phyloP scores from a whole-genome alignment of 2,888 invertebrate genomes.

The Pasiphila rectangulata region DNA sequence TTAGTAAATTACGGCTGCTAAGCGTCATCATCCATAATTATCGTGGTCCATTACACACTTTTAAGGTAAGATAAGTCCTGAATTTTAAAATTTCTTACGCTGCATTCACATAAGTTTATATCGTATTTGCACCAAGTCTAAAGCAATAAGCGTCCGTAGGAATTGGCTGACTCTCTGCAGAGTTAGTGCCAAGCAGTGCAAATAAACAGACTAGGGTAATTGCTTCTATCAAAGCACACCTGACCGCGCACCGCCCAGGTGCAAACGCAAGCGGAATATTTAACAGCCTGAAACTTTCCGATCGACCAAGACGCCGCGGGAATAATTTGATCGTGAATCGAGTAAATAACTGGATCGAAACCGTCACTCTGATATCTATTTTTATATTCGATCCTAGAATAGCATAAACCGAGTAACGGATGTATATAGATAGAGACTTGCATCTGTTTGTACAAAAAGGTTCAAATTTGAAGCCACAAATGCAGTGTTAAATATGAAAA shows the following conservation, averaged over 20 bases:
- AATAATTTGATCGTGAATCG: constrained; percentile 38
- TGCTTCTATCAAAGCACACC: constrained; percentile 13
- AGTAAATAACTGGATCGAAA: constrained; percentile 22
- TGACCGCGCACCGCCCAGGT: constrained; percentile 18
- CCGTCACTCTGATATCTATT: constrained; percentile 25
- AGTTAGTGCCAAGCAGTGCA: constrained; percentile 7
- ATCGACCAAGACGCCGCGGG: constrained; percentile 25
- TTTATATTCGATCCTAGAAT: constrained; percentile 3
- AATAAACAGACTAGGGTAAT: constrained; percentile 3
- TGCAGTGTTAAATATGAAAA: too few species aligned
- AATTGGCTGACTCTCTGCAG: background rate
- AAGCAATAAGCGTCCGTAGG: background rate
- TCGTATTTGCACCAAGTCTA: background rate
- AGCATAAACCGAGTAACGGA: too few species aligned
- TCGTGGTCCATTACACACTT: too few species aligned
- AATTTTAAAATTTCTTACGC: background rate
- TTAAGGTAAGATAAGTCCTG: too few species aligned
- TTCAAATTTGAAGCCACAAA: too few species aligned
- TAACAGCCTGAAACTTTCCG: constrained; percentile 39
- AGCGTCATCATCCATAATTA: too few species aligned
- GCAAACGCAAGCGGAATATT: constrained; percentile 18
- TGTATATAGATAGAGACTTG: too few species aligned
- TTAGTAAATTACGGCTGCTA: too few species aligned
- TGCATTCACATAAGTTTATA: too few species aligned
- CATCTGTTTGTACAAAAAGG: too few species aligned